Evolutionary conservation across 1,140 invertebrate species (phyloP), one percentile per base, ranked within the genome.

Genomic region (Drosophila melanica): DNA sequence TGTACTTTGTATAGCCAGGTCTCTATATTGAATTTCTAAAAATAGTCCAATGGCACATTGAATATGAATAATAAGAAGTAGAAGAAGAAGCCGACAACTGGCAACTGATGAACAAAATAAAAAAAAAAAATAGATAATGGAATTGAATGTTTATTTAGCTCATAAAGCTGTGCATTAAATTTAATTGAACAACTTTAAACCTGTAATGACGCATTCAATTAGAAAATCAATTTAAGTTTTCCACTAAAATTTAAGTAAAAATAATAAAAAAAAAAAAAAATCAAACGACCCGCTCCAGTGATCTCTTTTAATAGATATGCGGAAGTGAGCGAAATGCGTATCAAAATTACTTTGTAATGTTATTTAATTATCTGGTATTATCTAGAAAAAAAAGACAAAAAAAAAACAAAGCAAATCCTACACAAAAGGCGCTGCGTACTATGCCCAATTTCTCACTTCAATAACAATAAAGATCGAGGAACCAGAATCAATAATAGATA

Each of bases 281-380:
- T 23, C 20, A 23, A 16, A 0, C 14, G 44, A 14, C 16, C 14
- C 65, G 78, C 23, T 71, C 66, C 66, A 81, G 75, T 81, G 77
- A 86, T 75, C 81, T 77, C 58, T 77, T 77, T 58, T 67, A 59
- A 64, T 64, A 12, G 10, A 11, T 35, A 78, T 70, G 70, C 81
- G 81, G 81, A 86, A 85, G 76, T 16, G 1, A 45, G 16, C 35
- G 44, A 37, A 79, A 53, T 47, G 18, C 27, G 42, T 48, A 55
- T 47, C 48, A 73, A 81, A 65, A 60, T 41, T 23, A 62, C 51
- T 51, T 14, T 63, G 81, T 86, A 86, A 86, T 86, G 79, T 16
- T 68, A 84, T 82, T 82, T 79, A 82, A 82, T 64, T 79, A 68
- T 87, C 75, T 78, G 20, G 63, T 50, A 78, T 72, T 78, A 68